phyloP scores from a whole-genome alignment of 2,888 invertebrate genomes.

The Drosophila nr. perissopoda region DNA sequence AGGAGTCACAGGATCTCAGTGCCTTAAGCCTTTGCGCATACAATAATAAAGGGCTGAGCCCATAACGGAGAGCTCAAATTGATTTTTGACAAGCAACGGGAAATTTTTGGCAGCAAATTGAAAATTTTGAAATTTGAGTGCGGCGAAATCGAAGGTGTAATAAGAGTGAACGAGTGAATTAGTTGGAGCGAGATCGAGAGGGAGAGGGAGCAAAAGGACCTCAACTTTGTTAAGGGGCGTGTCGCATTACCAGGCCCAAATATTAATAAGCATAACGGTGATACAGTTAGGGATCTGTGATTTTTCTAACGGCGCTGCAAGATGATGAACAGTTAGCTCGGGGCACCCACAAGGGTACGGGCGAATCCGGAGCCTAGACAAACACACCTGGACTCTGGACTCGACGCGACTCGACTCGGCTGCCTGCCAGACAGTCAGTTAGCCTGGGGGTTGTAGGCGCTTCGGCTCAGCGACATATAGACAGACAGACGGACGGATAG shows the following conservation, averaged over 20 bases:
- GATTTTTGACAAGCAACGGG: conserved; percentile 68
- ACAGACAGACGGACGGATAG: not conserved
- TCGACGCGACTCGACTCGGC: conserved; percentile 8
- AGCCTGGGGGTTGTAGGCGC: conserved; percentile 55
- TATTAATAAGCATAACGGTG: conserved; percentile 77
- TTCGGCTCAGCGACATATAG: conserved; percentile 16
- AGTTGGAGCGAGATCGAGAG: conserved; percentile 17
- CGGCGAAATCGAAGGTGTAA: conserved; percentile 68
- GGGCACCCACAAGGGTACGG: conserved; percentile 59
- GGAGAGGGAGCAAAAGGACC: not conserved
- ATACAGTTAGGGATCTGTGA: conserved; percentile 18
- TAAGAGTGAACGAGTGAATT: conserved; percentile 22
- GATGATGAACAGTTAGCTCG: conserved; percentile 49
- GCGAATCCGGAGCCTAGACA: conserved; percentile 42
- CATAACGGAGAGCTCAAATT: conserved; percentile 54
- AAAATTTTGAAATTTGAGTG: conserved; percentile 59
- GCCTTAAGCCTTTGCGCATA: conserved; percentile 24
- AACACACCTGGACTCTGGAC: conserved; percentile 63
- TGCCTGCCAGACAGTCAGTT: conserved; percentile 21
- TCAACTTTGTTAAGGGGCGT: conserved; percentile 45
- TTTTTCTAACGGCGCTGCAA: conserved; percentile 66
- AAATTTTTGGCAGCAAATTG: conserved; percentile 38
- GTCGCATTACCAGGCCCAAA: conserved; percentile 67
- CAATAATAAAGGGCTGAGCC: conserved; percentile 20
- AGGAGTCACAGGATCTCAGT: conserved; percentile 9